Evolutionary conservation across 2,113 vertebrate genomes (phyloP), one percentile per base, ranked within the genome.

Genomic region (Lagopus muta): DNA sequence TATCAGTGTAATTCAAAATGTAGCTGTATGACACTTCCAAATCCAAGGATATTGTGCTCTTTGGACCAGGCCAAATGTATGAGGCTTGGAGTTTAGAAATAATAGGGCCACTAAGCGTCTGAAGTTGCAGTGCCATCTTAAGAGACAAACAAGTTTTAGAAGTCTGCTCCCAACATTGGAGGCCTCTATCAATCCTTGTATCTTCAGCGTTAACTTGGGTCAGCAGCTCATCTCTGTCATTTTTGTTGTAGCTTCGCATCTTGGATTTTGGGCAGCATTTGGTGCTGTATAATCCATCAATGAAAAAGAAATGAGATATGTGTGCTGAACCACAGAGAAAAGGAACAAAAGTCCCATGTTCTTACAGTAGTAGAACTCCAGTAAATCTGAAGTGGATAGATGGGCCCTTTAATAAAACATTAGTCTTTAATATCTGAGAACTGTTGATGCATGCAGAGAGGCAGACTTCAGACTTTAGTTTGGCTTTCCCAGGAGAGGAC

Each of bases 331-430:
- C 64, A 48, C 10, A 69, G 42, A 82, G 42, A 84, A 88, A 84
- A 30, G 66, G 57, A 78, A 43, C 15, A 45, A 38, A 91, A 83
- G 2, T 48, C 43, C 48, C 28, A 1, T 72, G 52, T 61, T 86
- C 43, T 83, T 64, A 27, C 34, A 88, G 74, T 72, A 20, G 13
- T 79, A 79, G 70, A 96, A 76, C 48, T 79, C 16, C 40, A 66
- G 45, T 72, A 72, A 58, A 12, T 69, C 43, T 86, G 40, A 87
- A 84, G 70, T 82, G 25, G 21, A n/a, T 76, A 42, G 66, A 72
- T 65, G 48, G 40, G 12, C 32, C 78, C 47, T 82, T 77, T 74
- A 88, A 74, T 88, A 86, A 93, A 92, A 69, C 24, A n/a, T 88
- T 11, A 74, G 20, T 13, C 30, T 77, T 88, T 66, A 86, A 28